Percentiles rank a stretch among this genome's conserved stretches.
phyloP scores from a whole-genome alignment of 2,888 invertebrate species.

The Cordilura impudica region DNA sequence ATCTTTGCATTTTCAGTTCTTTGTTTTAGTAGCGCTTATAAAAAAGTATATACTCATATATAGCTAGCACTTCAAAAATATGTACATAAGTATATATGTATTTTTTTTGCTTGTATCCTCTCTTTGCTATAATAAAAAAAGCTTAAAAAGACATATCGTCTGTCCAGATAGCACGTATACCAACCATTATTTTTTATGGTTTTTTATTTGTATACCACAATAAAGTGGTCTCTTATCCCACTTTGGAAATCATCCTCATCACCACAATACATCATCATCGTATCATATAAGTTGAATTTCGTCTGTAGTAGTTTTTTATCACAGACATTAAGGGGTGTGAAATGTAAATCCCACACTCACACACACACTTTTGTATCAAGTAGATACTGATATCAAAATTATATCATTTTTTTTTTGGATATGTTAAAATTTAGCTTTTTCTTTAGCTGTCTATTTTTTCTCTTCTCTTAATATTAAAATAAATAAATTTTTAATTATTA shows the following conservation, averaged over 20 bases:
- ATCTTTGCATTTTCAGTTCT: slow-evolving; percentile 10
- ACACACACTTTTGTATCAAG: neutral
- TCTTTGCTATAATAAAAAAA: slow-evolving; percentile 8
- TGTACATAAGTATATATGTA: too few species aligned
- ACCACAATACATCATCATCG: slow-evolving; percentile 25
- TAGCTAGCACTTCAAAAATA: slow-evolving; percentile 3
- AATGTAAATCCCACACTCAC: slow-evolving; percentile 37
- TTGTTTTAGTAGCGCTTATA: slow-evolving; percentile 14
- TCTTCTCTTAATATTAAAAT: too few species aligned
- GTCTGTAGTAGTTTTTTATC: neutral
- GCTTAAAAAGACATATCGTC: neutral
- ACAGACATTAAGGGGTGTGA: slow-evolving; percentile 43
- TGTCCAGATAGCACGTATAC: slow-evolving; percentile 6
- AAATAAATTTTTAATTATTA: too few species aligned
- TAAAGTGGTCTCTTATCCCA: slow-evolving; percentile 35
- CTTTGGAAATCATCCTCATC: slow-evolving; percentile 10
- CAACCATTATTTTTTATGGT: too few species aligned
- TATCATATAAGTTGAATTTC: neutral
- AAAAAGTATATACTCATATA: slow-evolving; percentile 6
- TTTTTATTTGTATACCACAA: slow-evolving; percentile 18
- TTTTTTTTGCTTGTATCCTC: slow-evolving; percentile 20
- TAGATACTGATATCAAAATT: neutral
- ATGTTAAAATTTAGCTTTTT: too few species aligned
- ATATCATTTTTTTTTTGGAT: too few species aligned
- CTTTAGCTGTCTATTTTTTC: too few species aligned